phyloP scores from a whole-genome alignment of 2,888 invertebrate genomes.

The Drosophila anceps region DNA sequence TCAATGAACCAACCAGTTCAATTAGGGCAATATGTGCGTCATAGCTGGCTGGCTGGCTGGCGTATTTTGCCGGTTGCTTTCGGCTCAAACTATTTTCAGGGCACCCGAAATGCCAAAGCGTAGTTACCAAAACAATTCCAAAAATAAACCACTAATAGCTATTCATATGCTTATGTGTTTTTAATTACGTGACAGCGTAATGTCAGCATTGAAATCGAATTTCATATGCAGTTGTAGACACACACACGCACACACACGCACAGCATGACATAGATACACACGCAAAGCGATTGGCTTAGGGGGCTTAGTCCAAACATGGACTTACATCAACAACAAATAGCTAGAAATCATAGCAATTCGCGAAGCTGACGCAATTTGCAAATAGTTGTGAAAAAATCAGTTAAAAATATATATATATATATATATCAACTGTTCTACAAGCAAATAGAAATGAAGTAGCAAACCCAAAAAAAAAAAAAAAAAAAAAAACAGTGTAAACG shows the following conservation, averaged over 20 bases:
- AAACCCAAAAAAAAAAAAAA: not conserved
- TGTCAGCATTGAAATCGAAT: constrained; percentile 70
- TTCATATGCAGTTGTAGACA: constrained; percentile 61
- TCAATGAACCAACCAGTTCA: constrained; percentile 30
- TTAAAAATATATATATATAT: constrained; percentile 14
- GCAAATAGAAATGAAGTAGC: constrained; percentile 47
- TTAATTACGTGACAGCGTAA: constrained; percentile 78
- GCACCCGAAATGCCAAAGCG: constrained; percentile 54
- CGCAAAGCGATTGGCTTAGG: not conserved
- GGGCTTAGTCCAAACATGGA: constrained; percentile 44
- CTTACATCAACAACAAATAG: constrained; percentile 2
- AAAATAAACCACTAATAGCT: constrained; percentile 37
- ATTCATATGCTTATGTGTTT: constrained; percentile 65
- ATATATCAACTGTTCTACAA: constrained; percentile 58
- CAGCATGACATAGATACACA: constrained; percentile 18
- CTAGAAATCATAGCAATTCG: constrained; percentile 39
- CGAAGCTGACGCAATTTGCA: constrained; percentile 69
- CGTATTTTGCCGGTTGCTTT: constrained; percentile 8
- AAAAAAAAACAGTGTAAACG: constrained; percentile 7
- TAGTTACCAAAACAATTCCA: constrained; percentile 15
- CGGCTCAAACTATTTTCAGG: constrained; percentile 21
- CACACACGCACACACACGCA: constrained; percentile 13
- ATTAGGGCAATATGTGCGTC: constrained; percentile 40
- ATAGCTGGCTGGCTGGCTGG: constrained; percentile 13
- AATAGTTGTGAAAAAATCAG: constrained; percentile 46